Evolutionary conservation across 2,797 vertebrate species (phyloP).

Genomic region (Furcifer pardalis): DNA sequence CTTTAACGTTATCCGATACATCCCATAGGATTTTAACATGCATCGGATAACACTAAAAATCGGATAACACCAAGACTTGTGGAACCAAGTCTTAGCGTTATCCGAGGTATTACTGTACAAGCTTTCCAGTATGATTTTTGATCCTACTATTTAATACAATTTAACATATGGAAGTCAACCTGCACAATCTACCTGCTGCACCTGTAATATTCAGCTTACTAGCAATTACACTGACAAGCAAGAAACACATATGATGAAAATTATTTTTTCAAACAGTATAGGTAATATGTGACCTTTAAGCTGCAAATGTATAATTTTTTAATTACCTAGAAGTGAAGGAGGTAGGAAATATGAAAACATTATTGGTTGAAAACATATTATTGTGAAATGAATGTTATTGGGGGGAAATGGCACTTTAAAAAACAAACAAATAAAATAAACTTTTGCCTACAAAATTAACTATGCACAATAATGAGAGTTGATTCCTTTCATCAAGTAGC

Average conservation of each 20-base stretch:
- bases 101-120: no score
- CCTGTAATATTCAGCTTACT: conserved; percentile 1
- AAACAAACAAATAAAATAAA: background rate
- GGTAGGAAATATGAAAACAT: conserved; percentile 25
- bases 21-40: no score
- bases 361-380: background rate
- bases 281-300: conserved; percentile 45
- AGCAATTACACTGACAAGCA: conserved; percentile 28
- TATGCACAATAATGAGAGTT: background rate
- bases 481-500: background rate
- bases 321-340: background rate
- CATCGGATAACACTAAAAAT: no score
- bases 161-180: conserved; percentile 8
- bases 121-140: background rate
- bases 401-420: conserved; percentile 14
- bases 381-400: background rate
- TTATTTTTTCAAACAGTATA: conserved; percentile 35
- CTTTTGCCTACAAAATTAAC: conserved; percentile 11
- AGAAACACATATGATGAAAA: conserved; percentile 37
- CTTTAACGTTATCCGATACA: no score
- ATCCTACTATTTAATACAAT: background rate
- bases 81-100: no score
- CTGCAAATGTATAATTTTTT: conserved; percentile 31
- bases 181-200: background rate
- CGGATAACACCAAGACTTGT: no score